Base-by-base conservation (phyloP, 30 jellyfish, hydroid and myxozoan genomes). In the Sanderia malayensis region DNA sequence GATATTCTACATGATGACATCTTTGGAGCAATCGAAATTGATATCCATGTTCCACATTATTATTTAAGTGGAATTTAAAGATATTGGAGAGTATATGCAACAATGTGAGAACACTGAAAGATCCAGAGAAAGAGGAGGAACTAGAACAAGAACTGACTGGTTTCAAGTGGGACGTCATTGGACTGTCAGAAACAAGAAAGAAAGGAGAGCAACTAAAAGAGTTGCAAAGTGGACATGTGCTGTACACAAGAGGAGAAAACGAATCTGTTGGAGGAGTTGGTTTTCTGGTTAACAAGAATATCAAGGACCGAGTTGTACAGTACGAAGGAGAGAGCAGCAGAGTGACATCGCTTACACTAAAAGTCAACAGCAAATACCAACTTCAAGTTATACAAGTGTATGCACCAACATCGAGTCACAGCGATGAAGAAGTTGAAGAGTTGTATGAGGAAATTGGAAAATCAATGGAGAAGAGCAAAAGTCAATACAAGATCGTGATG, bases 341-440 rank as follows among this genome's bases (percentile, higher is more conserved):
- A 58, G 67, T 59, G 67, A 19, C 86, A 24, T 33, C 79, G 52
- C 79, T 74, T 44, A 76, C 88, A 61, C 32, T 76, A 41, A 61
- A 62, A 30, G 71, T 76, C 47, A 76, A 63, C 71, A 76, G 71
- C 59, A 76, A 31, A 17, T 76, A 76, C 81, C 88, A 76, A 18
- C 73, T 76, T 19, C 70, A 76, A 64, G 73, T 78, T 60, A 46
- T 78, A 27, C 66, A 62, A 57, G 82, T 49, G 64, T 78, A 78
- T 78, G 81, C 79, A 59, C 60, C 82, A 44, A 62, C 86, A 28
- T 61, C 81, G 7, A 61, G 73, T 31, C 88, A 76, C 83, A 64
- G 67, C 58, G 83, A 78, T 44, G 80, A 75, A 75, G 87, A 75
- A 29, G 87, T 61, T 31, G 87, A 75, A 60, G 80, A 75, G 80